These are phyloP conservation scores for Addax nasomaculatus DNA, from an alignment of 2,113 vertebrate species.

Conservation along the genomic window DNA sequence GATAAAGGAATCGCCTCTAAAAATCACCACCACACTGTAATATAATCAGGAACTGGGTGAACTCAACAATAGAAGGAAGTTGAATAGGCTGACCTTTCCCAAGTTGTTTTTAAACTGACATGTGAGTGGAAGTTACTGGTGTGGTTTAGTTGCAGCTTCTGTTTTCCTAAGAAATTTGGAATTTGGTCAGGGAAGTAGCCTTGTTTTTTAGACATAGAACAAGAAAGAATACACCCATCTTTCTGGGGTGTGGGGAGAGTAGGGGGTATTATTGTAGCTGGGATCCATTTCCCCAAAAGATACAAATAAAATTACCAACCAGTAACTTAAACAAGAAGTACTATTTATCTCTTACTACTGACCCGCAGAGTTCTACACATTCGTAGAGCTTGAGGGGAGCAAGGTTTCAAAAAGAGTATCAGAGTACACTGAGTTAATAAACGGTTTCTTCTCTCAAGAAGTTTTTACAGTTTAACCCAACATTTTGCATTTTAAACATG, in stretches of 20 bases:
- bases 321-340: background rate
- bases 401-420: background rate
- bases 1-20: conserved; percentile 54
- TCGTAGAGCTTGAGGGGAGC: background rate
- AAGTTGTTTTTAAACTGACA: conserved; percentile 65
- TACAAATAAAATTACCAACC: background rate
- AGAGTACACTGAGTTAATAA: background rate
- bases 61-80: conserved; percentile 80
- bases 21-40: conserved; percentile 64
- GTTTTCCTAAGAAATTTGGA: conserved; percentile 59
- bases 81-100: conserved; percentile 74
- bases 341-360: background rate
- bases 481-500: background rate
- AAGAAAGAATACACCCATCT: conserved; percentile 26
- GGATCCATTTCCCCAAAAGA: background rate
- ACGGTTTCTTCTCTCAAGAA: background rate
- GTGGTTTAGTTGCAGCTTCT: conserved; percentile 44
- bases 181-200: conserved; percentile 9
- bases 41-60: conserved; percentile 76
- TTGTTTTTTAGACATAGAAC: conserved; percentile 23
- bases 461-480: background rate
- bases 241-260: background rate
- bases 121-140: conserved; percentile 53
- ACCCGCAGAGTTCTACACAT: background rate
- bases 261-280: background rate